Conservation (phyloP, 2,888 invertebrate genomes). For the Leptura quadrifasciata region DNA sequence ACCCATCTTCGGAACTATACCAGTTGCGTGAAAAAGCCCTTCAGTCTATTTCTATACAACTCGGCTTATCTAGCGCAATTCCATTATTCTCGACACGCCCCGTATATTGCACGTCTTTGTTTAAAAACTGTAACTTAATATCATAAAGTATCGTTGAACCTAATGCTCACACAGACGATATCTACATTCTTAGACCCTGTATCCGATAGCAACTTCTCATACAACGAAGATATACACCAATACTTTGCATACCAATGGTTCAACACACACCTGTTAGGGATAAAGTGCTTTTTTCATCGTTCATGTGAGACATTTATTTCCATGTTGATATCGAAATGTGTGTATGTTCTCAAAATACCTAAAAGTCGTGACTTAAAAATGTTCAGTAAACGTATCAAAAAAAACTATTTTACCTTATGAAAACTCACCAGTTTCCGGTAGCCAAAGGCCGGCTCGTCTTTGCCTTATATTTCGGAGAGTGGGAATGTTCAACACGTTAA, state of each 20-base stretch:
- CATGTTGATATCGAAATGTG: conserved; percentile 14
- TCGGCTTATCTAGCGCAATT: too few species aligned
- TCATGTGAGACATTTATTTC: conserved; percentile 17
- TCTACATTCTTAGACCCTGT: conserved; percentile 26
- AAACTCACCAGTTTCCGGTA: background rate
- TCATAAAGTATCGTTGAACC: conserved; percentile 2
- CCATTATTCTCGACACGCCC: background rate
- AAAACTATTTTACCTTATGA: background rate
- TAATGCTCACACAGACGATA: conserved; percentile 17
- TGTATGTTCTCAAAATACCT: conserved; percentile 5
- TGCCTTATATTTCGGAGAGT: background rate
- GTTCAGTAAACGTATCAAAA: background rate
- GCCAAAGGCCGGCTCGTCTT: background rate
- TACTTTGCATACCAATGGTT: conserved; percentile 30
- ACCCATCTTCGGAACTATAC: too few species aligned
- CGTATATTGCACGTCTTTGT: background rate
- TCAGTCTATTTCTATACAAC: too few species aligned
- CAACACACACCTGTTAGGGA: conserved; percentile 22
- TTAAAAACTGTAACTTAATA: conserved; percentile 18
- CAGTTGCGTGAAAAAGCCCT: too few species aligned
- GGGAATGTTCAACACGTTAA: conserved; percentile 16
- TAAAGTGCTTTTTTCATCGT: conserved; percentile 12
- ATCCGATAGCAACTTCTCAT: conserved; percentile 26
- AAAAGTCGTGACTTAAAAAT: background rate
- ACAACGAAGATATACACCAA: conserved; percentile 7